Conservation (phyloP, 2,797 vertebrate species). For the Aulostomus chinensis region DNA sequence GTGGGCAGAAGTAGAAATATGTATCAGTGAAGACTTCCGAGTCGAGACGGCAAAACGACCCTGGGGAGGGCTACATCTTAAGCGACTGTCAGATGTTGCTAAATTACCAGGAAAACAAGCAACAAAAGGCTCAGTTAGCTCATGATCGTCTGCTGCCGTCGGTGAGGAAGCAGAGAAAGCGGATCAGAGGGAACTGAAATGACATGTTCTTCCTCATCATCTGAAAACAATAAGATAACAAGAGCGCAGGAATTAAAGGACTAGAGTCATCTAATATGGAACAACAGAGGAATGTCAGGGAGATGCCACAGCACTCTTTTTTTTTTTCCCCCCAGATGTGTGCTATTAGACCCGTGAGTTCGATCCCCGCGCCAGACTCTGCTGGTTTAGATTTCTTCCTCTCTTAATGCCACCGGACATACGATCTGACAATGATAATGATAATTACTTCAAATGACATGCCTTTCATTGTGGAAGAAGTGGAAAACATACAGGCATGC, state of each 20-base stretch:
- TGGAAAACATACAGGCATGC: constrained; percentile 15
- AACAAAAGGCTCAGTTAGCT: too few species aligned
- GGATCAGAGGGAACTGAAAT: not conserved
- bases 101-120: constrained; percentile 21
- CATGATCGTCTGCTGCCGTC: too few species aligned
- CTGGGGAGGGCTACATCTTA: not conserved
- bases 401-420: constrained; percentile 63
- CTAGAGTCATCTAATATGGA: constrained; percentile 55
- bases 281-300: constrained; percentile 56
- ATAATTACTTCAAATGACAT: constrained; percentile 66
- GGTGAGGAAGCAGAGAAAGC: too few species aligned
- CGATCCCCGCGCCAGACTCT: constrained; percentile 31
- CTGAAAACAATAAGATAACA: constrained; percentile 64
- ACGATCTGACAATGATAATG: constrained; percentile 69
- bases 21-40: too few species aligned
- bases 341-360: constrained; percentile 54
- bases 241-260: constrained; percentile 50
- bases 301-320: constrained; percentile 55
- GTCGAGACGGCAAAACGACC: too few species aligned
- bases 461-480: constrained; percentile 38
- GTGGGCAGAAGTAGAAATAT: too few species aligned
- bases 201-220: constrained; percentile 43
- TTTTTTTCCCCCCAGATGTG: constrained; percentile 64
- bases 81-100: constrained; percentile 6
- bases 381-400: constrained; percentile 48